A percentile compares a stretch with the other conserved stretches of the same genome.
These are phyloP conservation scores for Brevimyrus niger DNA, from an alignment of 2,113 vertebrate genomes.

Conservation along the genomic window DNA sequence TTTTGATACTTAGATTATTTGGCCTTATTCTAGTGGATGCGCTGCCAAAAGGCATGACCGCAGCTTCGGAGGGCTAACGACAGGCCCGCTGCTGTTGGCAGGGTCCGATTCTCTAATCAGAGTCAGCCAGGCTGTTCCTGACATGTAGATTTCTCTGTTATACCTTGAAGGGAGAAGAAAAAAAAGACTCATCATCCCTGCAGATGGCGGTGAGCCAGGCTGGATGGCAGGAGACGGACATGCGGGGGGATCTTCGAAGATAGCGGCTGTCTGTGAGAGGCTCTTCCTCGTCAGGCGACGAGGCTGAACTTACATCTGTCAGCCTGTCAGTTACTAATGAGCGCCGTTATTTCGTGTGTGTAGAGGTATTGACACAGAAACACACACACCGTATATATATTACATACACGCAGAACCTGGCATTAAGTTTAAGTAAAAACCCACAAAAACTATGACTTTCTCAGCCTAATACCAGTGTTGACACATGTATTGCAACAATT, in stretches of 20 bases:
- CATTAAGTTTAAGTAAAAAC: neutral
- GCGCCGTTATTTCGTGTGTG: neutral
- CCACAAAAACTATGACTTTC: neutral
- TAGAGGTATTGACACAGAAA: neutral
- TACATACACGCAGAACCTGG: neutral
- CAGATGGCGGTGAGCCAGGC: neutral
- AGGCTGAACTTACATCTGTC: neutral
- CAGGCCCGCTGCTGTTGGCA: neutral
- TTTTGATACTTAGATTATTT: neutral
- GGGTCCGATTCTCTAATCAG: neutral
- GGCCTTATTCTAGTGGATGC: neutral
- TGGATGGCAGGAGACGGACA: neutral
- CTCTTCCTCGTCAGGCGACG: neutral
- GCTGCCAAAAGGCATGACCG: neutral
- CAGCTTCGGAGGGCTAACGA: neutral
- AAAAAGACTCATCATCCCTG: neutral
- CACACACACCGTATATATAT: neutral
- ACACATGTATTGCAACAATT: neutral
- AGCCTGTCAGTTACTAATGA: neutral
- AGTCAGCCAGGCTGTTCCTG: neutral
- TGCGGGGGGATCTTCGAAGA: neutral
- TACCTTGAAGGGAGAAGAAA: neutral
- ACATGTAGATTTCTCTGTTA: neutral
- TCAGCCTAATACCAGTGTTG: neutral
- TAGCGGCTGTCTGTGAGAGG: neutral